Conservation (phyloP, 2,113 vertebrate genomes). For the Phoxinus phoxinus region DNA sequence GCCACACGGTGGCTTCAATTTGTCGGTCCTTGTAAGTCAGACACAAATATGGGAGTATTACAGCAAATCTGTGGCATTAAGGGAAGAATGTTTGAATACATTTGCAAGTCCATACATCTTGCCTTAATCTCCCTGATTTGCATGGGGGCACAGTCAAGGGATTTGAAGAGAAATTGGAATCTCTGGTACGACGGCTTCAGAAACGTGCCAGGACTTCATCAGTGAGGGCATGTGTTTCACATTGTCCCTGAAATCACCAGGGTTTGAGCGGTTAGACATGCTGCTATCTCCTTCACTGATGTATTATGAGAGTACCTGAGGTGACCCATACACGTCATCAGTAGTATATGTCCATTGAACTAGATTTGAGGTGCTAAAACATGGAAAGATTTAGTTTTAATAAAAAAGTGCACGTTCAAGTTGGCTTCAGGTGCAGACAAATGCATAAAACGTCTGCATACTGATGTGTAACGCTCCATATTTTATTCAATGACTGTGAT, state of each 20-base stretch:
- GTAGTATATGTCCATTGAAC: not conserved
- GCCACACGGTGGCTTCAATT: conserved; percentile 48
- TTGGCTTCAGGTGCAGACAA: not conserved
- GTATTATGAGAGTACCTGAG: not conserved
- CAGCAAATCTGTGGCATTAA: conserved; percentile 54
- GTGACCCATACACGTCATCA: not conserved
- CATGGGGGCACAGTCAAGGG: conserved; percentile 48
- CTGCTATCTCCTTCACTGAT: not conserved
- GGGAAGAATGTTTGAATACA: conserved; percentile 37
- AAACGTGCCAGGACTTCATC: conserved; percentile 46
- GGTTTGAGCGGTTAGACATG: not conserved
- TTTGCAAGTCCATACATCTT: conserved; percentile 50
- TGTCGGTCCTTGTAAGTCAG: conserved; percentile 49
- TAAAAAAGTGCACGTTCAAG: not conserved
- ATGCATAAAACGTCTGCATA: not conserved
- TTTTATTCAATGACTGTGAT: not conserved
- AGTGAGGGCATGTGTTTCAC: conserved; percentile 6
- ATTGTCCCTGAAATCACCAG: not conserved
- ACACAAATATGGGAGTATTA: conserved; percentile 53
- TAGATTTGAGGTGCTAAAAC: not conserved
- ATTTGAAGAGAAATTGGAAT: conserved; percentile 56
- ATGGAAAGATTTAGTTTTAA: not conserved
- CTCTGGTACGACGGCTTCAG: conserved; percentile 5
- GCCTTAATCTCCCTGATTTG: conserved; percentile 55
- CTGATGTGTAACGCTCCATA: not conserved